Evolutionary conservation across 2,797 vertebrate species (phyloP).

Genomic region (Onychomys torridus): DNA sequence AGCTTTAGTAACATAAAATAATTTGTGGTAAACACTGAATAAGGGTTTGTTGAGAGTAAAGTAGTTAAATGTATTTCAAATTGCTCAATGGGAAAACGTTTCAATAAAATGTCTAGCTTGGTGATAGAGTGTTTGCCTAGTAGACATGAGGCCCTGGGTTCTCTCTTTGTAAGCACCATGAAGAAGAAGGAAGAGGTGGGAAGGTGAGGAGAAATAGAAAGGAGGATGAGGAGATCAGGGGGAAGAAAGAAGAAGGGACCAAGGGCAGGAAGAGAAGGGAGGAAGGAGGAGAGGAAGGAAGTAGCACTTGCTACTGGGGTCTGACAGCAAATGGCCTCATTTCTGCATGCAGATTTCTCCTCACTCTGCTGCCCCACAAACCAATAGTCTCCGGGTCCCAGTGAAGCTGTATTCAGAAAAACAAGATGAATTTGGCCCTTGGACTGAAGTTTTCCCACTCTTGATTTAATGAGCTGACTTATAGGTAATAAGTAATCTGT

Average conservation of each 20-base stretch:
- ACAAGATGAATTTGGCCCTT: background rate
- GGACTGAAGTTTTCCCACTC: background rate
- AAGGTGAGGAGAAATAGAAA: background rate
- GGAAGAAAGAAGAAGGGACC: too few relatives aligned
- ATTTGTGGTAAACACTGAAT: background rate
- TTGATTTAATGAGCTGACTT: background rate
- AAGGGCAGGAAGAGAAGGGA: too few relatives aligned
- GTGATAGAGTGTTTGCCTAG: background rate
- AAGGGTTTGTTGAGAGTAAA: background rate
- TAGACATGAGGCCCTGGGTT: background rate
- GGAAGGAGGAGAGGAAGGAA: background rate
- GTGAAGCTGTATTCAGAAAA: background rate
- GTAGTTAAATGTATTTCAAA: background rate
- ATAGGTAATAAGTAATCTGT: background rate
- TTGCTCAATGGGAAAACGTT: background rate
- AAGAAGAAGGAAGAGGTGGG: background rate
- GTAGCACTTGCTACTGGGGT: background rate
- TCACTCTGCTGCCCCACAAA: background rate
- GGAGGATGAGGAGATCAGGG: background rate
- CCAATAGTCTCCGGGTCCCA: background rate
- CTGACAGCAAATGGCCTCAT: background rate
- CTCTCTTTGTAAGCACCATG: background rate
- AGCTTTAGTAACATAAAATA: background rate
- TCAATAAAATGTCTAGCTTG: background rate
- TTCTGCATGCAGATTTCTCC: rapidly evolving